Conservation (phyloP, 2,888 invertebrate species). For the Agrotis ipsilon region DNA sequence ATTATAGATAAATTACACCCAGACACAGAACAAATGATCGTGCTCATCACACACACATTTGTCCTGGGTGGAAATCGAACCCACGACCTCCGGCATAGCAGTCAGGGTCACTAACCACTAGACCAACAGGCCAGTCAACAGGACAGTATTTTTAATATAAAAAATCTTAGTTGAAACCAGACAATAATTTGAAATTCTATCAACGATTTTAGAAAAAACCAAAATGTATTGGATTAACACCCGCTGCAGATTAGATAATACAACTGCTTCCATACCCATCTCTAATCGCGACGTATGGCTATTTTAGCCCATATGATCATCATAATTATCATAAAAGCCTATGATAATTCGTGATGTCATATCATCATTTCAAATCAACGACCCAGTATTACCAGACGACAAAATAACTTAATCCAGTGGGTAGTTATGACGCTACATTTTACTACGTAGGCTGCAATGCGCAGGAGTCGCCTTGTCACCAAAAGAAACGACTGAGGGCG, state of each 20-base stretch:
- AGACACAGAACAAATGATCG: no score
- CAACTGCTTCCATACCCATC: no score
- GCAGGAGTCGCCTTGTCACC: conserved; percentile 59
- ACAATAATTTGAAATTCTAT: background rate
- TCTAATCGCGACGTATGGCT: no score
- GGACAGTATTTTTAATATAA: background rate
- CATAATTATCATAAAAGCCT: no score
- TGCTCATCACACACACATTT: no score
- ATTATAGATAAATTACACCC: no score
- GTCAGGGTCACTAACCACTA: no score
- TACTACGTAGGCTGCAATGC: conserved; percentile 51
- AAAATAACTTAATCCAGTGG: conserved; percentile 38
- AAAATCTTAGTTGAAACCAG: background rate
- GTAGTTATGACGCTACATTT: conserved; percentile 54
- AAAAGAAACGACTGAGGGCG: conserved; percentile 59
- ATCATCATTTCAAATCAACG: conserved; percentile 9
- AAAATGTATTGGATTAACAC: background rate
- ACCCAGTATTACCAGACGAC: conserved; percentile 39
- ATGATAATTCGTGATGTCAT: conserved; percentile 7
- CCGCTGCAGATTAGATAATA: no score
- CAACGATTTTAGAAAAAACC: background rate
- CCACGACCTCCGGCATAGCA: no score
- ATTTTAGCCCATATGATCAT: no score
- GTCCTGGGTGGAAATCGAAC: no score
- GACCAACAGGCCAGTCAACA: no score